These are phyloP conservation scores for Drosophila prolongata DNA, from an alignment of 2,888 invertebrate species.

Conservation along the genomic window DNA sequence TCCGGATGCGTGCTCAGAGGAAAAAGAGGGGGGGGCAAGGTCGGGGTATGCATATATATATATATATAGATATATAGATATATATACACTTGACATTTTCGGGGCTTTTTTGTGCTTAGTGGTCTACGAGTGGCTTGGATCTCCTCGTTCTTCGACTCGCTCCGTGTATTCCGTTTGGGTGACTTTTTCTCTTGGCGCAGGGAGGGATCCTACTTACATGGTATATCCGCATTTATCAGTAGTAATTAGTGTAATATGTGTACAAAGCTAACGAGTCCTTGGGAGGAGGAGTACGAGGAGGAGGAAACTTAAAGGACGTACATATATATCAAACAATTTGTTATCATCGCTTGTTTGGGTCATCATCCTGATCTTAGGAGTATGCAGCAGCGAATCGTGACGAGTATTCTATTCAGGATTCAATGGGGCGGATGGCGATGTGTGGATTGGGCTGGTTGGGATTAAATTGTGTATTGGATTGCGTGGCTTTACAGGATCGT, in stretches of 20 bases:
- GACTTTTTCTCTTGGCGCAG: slow-evolving; percentile 48
- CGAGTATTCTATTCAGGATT: slow-evolving; percentile 45
- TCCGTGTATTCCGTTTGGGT: slow-evolving; percentile 40
- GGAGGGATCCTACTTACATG: slow-evolving; percentile 60
- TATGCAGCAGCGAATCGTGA: slow-evolving; percentile 27
- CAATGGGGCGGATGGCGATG: slow-evolving; percentile 7
- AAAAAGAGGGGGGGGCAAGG: slow-evolving; percentile 17
- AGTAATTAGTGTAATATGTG: slow-evolving; percentile 57
- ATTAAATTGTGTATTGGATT: not conserved
- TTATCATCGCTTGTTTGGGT: slow-evolving; percentile 28
- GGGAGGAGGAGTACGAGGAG: slow-evolving; percentile 6
- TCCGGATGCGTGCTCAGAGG: slow-evolving; percentile 2
- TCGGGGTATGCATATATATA: not conserved
- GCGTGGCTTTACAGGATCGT: slow-evolving; percentile 82
- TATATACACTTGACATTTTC: slow-evolving; percentile 1
- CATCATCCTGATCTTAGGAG: slow-evolving; percentile 28
- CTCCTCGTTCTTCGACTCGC: slow-evolving; percentile 19
- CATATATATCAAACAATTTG: slow-evolving; percentile 22
- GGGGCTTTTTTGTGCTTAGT: slow-evolving; percentile 33
- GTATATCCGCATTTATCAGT: slow-evolving; percentile 63
- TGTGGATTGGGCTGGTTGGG: not conserved
- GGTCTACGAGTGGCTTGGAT: slow-evolving; percentile 51
- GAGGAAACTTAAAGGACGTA: slow-evolving; percentile 22
- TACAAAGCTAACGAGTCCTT: slow-evolving; percentile 71
- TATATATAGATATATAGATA: not conserved